Percentiles rank a stretch among this genome's conserved stretches.
phyloP scores from a whole-genome alignment of 2,888 invertebrate genomes.

The Homarus gammarus region DNA sequence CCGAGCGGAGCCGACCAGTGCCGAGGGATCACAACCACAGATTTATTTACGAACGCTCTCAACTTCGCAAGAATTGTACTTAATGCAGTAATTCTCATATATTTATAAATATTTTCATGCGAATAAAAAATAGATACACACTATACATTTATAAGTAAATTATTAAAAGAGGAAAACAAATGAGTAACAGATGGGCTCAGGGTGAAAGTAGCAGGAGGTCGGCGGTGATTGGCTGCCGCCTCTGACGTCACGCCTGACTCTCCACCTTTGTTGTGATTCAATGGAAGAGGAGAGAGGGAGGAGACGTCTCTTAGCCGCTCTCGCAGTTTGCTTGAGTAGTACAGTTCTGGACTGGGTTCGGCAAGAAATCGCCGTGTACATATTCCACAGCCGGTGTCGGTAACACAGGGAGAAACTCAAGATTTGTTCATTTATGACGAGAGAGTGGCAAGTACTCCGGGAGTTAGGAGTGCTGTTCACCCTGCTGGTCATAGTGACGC shows the following conservation, averaged over 20 bases:
- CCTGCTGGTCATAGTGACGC: constrained; percentile 40
- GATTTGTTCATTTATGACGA: constrained; percentile 2
- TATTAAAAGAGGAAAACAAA: neutral
- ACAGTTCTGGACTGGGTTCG: constrained; percentile 60
- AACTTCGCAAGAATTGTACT: neutral
- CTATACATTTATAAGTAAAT: neutral
- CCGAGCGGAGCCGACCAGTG: neutral
- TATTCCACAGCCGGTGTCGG: constrained; percentile 35
- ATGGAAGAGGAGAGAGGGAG: constrained; percentile 62
- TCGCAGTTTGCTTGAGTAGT: constrained; percentile 38
- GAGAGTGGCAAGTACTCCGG: neutral
- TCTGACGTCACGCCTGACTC: constrained; percentile 42
- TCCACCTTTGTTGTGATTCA: constrained; percentile 68
- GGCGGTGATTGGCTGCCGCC: constrained; percentile 17
- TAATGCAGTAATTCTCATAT: too few species aligned
- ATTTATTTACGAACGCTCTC: neutral
- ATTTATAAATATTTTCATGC: too few species aligned
- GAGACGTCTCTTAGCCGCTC: constrained; percentile 39
- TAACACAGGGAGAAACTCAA: constrained; percentile 21
- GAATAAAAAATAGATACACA: neutral
- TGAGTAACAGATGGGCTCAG: neutral
- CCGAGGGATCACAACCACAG: neutral
- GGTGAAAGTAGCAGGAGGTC: constrained; percentile 8
- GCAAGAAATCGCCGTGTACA: constrained; percentile 49
- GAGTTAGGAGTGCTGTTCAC: neutral